phyloP scores from a whole-genome alignment of 2,113 vertebrate species.

The Bucco capensis region DNA sequence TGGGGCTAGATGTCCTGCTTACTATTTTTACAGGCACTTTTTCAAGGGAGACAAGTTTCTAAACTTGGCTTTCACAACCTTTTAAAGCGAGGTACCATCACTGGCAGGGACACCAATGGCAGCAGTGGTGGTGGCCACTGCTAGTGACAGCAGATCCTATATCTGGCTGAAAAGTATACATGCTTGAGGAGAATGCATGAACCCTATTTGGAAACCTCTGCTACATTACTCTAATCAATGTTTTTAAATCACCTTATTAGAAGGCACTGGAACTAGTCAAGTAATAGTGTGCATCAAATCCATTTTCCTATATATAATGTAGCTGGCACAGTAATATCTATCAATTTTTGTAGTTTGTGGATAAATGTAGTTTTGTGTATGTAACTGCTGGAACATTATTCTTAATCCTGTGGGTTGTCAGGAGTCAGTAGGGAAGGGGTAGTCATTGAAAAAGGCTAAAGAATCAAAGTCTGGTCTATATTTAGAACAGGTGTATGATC shows the following conservation, averaged over 20 bases:
- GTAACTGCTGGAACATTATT: background rate
- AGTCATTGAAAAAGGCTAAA: background rate
- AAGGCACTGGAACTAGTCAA: background rate
- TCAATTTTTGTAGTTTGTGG: background rate
- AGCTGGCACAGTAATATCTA: background rate
- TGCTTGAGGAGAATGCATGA: background rate
- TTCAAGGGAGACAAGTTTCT: background rate
- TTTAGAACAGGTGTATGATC: background rate
- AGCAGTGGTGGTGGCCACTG: background rate
- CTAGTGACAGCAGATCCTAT: background rate
- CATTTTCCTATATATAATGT: background rate
- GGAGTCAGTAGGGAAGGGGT: background rate
- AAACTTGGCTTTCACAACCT: background rate
- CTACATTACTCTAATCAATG: background rate
- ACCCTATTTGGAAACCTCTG: background rate
- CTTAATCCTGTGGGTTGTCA: background rate
- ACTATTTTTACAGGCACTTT: background rate
- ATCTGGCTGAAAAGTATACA: background rate
- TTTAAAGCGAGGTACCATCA: background rate
- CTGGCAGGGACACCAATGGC: background rate
- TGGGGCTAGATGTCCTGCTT: background rate
- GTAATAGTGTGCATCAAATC: background rate
- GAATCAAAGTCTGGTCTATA: background rate
- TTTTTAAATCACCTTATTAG: background rate
- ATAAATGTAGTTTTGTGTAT: background rate